These are phyloP conservation scores for Pipa parva DNA, from an alignment of 2,113 vertebrate genomes.

Conservation along the genomic window DNA sequence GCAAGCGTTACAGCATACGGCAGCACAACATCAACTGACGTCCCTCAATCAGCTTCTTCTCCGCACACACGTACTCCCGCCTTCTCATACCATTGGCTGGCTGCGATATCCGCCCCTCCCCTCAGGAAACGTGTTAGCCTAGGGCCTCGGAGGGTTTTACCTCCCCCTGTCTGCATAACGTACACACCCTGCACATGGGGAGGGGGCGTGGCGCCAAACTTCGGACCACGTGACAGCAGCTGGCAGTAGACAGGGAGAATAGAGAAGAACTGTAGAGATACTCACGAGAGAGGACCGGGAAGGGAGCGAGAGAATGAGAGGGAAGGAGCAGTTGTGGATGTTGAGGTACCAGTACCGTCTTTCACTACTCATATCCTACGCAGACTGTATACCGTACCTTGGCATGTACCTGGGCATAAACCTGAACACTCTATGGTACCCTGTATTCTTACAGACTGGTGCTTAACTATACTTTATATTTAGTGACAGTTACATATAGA, in stretches of 20 bases:
- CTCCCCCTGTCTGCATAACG: background rate
- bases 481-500: no score
- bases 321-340: no score
- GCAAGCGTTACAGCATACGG: background rate
- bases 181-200: conserved; percentile 37
- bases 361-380: no score
- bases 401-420: no score
- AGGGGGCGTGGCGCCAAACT: conserved; percentile 25
- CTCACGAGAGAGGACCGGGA: background rate
- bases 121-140: background rate
- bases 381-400: no score
- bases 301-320: background rate
- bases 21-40: background rate
- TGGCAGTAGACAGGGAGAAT: conserved; percentile 7
- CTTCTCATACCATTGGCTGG: background rate
- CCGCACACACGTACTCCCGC: background rate
- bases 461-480: no score
- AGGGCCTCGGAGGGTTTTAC: background rate
- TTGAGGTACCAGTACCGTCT: no score
- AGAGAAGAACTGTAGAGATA: background rate
- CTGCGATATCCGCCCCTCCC: background rate
- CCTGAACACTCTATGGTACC: no score
- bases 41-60: no score
- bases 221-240: conserved; percentile 18
- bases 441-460: no score